phyloP scores from a whole-genome alignment of 2,888 invertebrate genomes.

The Zhuqinia jingwanae region DNA sequence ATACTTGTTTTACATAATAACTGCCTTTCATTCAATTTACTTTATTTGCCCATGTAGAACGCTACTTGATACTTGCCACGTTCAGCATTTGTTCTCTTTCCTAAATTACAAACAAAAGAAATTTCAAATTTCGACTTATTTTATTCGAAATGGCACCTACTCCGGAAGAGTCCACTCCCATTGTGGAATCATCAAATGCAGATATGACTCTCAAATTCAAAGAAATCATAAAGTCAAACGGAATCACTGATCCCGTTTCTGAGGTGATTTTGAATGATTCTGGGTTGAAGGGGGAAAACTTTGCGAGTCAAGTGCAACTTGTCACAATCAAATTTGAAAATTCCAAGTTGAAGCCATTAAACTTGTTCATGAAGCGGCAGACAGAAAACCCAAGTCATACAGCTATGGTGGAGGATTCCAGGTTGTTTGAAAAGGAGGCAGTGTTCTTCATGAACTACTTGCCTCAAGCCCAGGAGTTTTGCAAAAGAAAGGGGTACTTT shows the following conservation, averaged over 20 bases:
- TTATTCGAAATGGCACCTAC: too few relatives aligned
- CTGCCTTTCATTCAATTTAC: too few relatives aligned
- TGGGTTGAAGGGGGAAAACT: conserved; percentile 57
- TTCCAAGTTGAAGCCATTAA: conserved; percentile 1
- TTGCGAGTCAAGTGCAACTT: conserved; percentile 44
- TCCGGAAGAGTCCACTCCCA: too few relatives aligned
- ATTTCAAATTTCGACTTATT: too few relatives aligned
- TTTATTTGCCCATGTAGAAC: too few relatives aligned
- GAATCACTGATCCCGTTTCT: conserved; percentile 39
- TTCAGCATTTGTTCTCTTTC: too few relatives aligned
- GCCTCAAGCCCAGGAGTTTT: conserved; percentile 60
- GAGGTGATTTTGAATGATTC: conserved; percentile 41
- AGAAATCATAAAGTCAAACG: conserved; percentile 49
- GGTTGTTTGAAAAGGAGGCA: conserved; percentile 67
- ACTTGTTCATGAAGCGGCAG: conserved; percentile 67
- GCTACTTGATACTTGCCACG: too few relatives aligned
- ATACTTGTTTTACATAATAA: too few relatives aligned
- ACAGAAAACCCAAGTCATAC: background rate
- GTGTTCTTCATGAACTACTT: conserved; percentile 63
- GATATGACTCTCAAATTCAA: background rate
- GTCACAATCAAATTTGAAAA: conserved; percentile 43
- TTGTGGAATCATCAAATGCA: background rate
- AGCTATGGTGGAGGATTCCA: conserved; percentile 35
- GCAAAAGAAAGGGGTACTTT: conserved; percentile 60
- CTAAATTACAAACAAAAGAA: too few relatives aligned